These are phyloP conservation scores for Rhabdornis inornatus DNA, from an alignment of 2,113 vertebrate species.

Conservation along the genomic window DNA sequence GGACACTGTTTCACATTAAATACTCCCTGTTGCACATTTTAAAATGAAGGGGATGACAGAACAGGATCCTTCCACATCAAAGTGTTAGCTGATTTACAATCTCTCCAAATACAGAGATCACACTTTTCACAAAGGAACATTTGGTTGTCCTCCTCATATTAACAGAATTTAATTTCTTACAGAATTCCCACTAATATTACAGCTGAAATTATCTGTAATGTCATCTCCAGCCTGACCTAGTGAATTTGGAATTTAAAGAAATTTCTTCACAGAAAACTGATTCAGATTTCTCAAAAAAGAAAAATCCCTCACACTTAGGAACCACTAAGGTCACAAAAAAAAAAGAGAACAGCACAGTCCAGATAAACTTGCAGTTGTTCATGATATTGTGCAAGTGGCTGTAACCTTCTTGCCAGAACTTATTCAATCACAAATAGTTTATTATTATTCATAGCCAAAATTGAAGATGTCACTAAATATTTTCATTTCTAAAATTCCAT, in stretches of 20 bases:
- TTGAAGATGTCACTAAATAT: slow-evolving; percentile 15
- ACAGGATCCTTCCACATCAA: neutral
- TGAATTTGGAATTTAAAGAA: neutral
- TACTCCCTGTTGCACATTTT: neutral
- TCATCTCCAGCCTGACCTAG: neutral
- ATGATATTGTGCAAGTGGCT: neutral
- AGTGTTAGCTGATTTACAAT: neutral
- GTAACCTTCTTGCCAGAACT: neutral
- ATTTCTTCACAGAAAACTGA: neutral
- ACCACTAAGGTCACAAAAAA: neutral
- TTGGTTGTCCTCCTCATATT: neutral
- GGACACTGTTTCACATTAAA: neutral
- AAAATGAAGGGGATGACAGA: neutral
- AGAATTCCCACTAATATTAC: neutral
- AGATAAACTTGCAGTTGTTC: neutral
- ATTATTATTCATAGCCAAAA: neutral
- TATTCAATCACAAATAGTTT: slow-evolving; percentile 12
- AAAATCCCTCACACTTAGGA: neutral
- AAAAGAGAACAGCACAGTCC: neutral
- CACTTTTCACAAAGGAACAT: neutral
- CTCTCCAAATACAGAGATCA: neutral
- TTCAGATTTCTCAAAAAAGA: neutral
- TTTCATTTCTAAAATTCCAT: slow-evolving; percentile 50
- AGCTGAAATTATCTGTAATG: neutral
- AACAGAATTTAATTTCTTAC: neutral